Percentiles rank a stretch among this genome's conserved stretches.
These are phyloP conservation scores for Anastrepha ludens DNA, from an alignment of 1,140 invertebrate genomes.

Conservation along the genomic window DNA sequence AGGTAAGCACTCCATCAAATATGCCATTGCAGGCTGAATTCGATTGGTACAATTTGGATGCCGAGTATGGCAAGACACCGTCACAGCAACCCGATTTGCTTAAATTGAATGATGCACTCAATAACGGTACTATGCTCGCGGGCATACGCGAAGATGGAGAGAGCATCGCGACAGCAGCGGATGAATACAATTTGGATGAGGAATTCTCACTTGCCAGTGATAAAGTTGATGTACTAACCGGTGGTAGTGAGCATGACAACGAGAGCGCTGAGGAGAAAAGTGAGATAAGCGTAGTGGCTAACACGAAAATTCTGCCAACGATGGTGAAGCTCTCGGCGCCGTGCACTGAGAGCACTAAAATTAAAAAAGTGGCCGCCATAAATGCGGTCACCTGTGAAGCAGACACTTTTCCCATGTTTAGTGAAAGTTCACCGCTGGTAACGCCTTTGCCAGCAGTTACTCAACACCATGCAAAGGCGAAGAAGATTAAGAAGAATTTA, in stretches of 20 bases:
- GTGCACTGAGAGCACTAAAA: not conserved
- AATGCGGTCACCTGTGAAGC: constrained; percentile 52
- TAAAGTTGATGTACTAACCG: constrained; percentile 50
- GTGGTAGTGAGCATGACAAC: constrained; percentile 7
- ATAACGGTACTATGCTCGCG: constrained; percentile 60
- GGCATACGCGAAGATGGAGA: constrained; percentile 65
- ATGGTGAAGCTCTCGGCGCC: constrained; percentile 32
- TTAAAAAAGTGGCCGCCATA: not conserved
- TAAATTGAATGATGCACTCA: constrained; percentile 50
- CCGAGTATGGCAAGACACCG: constrained; percentile 67
- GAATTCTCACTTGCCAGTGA: constrained; percentile 65
- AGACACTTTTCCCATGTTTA: constrained; percentile 21
- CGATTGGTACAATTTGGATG: constrained; percentile 73
- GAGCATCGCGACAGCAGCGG: constrained; percentile 61
- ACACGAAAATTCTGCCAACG: constrained; percentile 13
- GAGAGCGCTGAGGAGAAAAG: constrained; percentile 36
- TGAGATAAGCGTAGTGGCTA: constrained; percentile 16
- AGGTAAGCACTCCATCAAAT: constrained; percentile 55
- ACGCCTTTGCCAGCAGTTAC: not conserved
- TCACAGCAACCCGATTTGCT: constrained; percentile 55
- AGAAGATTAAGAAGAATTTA: constrained; percentile 65
- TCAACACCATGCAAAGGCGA: constrained; percentile 42
- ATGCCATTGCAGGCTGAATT: constrained; percentile 71
- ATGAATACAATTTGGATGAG: constrained; percentile 72
- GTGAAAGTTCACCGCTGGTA: constrained; percentile 31